Base-by-base conservation (phyloP, 2,888 invertebrate genomes). In the Agrochola lota region DNA sequence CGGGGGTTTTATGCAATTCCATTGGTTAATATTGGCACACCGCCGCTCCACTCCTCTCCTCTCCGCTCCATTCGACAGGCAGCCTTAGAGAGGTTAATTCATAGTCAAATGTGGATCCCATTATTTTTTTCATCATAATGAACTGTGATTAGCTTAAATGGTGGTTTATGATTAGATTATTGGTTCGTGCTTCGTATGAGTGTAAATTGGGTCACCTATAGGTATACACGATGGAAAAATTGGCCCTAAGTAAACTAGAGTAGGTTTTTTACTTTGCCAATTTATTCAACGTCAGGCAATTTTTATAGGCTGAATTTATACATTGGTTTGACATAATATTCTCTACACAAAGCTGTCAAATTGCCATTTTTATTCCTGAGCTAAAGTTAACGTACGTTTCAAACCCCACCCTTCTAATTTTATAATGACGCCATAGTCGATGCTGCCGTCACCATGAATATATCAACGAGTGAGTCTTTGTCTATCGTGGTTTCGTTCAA, bases 361-460 rank as follows among this genome's bases (percentile, higher is more conserved):
- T 23, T 35, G 12, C 15, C 8, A 8, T 23, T 12, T 23, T n/a
- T 40, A n/a, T 40, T 40, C 15, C n/a, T 64, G 17, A 35, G 63
- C 35, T 35, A 35, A 30, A 26, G 30, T 30, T 62, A 62, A 30
- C 9, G 30, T 20, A 62, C 6, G 6, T 6, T 23, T 20, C 1
- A 20, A 11, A 23, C 6, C 11, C 6, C 11, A 23, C 35, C 20
- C 62, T 26, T 52, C 17, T 12, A 15, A 43, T 43, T 75, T 30
- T 43, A 43, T 60, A 62, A 17, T 71, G 72, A 9, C n/a, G 4
- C 5, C 43, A 12, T 26, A 12, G 17, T 43, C 23, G 55, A 35
- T 49, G 35, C 23, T 72, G 35, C 68, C 11, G 35, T 71, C 23
- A 55, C 35, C 26, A 40, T 30, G 35, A 63, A 74, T 62, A 75